Percentiles rank a stretch among this genome's conserved stretches.
Evolutionary conservation across 2,888 invertebrate genomes (phyloP).

Genomic region (Tenthredo livida): DNA sequence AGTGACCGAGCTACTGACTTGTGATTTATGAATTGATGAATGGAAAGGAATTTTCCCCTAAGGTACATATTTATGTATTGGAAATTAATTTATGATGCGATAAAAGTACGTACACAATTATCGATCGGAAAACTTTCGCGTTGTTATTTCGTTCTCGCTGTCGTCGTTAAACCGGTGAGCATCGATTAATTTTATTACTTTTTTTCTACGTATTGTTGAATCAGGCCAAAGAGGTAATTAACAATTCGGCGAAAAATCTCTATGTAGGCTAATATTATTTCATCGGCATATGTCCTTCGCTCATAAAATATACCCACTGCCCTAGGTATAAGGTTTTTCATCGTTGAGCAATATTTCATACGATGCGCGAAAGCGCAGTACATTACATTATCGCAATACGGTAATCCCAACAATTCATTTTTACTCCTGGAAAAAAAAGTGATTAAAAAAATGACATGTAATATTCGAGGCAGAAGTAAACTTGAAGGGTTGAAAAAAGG

Average conservation of each 20-base stretch:
- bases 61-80: background rate
- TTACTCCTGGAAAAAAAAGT: background rate
- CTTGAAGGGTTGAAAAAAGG: background rate
- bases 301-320: background rate
- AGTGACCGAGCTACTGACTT: background rate
- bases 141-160: background rate
- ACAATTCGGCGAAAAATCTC: background rate
- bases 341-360: background rate
- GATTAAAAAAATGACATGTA: background rate
- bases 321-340: background rate
- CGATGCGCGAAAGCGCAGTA: background rate
- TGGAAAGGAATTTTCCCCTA: slow-evolving; percentile 13
- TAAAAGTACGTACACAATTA: slow-evolving; percentile 27
- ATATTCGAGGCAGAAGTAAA: background rate
- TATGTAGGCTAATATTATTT: slow-evolving; percentile 11
- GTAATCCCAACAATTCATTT: background rate
- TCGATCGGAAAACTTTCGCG: slow-evolving; percentile 23
- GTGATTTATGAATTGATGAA: slow-evolving; percentile 22
- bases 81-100: slow-evolving; percentile 20
- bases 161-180: background rate
- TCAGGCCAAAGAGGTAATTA: slow-evolving; percentile 2
- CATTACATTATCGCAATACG: background rate
- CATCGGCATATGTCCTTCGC: background rate
- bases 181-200: background rate
- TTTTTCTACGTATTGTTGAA: background rate